Evolutionary conservation across 2,113 vertebrate genomes (phyloP).

Genomic region (Elephas maximus): DNA sequence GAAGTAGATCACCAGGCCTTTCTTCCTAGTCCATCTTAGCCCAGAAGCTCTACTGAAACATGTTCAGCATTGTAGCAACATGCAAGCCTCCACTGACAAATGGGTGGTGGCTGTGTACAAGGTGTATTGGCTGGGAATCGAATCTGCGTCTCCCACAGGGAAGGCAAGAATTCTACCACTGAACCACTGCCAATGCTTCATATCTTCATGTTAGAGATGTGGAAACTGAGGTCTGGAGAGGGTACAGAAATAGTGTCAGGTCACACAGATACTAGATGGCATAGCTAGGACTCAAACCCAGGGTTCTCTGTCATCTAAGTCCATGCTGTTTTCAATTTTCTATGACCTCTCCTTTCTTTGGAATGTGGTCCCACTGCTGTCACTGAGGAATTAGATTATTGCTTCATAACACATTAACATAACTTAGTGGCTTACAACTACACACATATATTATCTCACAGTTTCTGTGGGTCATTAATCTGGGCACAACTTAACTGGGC

Average conservation of each 20-base stretch:
- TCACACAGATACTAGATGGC: background rate
- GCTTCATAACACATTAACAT: background rate
- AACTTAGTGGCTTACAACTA: background rate
- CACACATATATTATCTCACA: no score
- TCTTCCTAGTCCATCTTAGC: background rate
- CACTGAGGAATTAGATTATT: background rate
- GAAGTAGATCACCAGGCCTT: background rate
- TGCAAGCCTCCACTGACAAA: background rate
- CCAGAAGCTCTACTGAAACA: background rate
- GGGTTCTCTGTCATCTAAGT: background rate
- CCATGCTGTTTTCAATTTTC: background rate
- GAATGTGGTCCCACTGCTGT: background rate
- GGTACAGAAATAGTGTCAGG: background rate
- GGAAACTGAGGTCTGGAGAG: background rate
- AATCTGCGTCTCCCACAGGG: no score
- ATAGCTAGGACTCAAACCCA: background rate
- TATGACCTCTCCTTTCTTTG: background rate
- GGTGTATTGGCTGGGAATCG: background rate
- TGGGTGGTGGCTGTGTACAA: background rate
- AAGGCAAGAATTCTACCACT: background rate
- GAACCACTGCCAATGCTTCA: background rate
- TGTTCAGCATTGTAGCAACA: background rate
- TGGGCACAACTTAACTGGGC: background rate
- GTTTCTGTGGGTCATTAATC: no score
- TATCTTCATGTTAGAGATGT: background rate